These are phyloP conservation scores for Branchellion lobata DNA, from an alignment of 2,888 invertebrate species.

Conservation along the genomic window DNA sequence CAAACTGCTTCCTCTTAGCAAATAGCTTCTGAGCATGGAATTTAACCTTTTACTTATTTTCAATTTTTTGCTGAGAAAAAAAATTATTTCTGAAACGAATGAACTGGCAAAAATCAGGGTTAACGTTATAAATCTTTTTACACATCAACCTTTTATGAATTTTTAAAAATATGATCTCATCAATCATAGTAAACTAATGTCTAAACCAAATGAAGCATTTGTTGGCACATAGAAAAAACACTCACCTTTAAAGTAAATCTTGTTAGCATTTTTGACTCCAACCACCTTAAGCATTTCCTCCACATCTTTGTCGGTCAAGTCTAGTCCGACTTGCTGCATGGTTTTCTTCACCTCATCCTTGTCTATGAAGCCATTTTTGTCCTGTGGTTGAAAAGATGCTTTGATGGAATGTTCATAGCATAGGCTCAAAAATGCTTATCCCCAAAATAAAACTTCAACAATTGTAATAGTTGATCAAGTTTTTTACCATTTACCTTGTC, in stretches of 20 bases:
- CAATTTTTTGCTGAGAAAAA: too few species aligned
- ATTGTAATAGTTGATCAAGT: not conserved
- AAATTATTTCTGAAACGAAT: too few species aligned
- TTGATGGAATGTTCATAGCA: not conserved
- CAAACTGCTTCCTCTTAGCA: too few species aligned
- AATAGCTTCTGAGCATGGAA: too few species aligned
- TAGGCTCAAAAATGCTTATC: not conserved
- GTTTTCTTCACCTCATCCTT: slow-evolving; percentile 49
- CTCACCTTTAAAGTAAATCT: slow-evolving; percentile 52
- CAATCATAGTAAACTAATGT: too few species aligned
- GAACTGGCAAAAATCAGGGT: too few species aligned
- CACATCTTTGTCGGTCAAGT: slow-evolving; percentile 49
- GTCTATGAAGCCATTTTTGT: slow-evolving; percentile 51
- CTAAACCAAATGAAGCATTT: too few species aligned
- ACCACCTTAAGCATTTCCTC: slow-evolving; percentile 51
- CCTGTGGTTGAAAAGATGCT: slow-evolving; percentile 24
- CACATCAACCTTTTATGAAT: too few species aligned
- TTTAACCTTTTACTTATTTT: too few species aligned
- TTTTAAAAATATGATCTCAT: too few species aligned
- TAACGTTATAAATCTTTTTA: too few species aligned
- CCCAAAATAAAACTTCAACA: not conserved
- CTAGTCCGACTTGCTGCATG: slow-evolving; percentile 50
- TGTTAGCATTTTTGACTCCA: slow-evolving; percentile 48
- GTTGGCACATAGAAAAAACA: too few species aligned
- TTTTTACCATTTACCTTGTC: slow-evolving; percentile 46